These are phyloP conservation scores for Diplodus puntazzo DNA, from an alignment of 2,797 vertebrate genomes.

Conservation along the genomic window DNA sequence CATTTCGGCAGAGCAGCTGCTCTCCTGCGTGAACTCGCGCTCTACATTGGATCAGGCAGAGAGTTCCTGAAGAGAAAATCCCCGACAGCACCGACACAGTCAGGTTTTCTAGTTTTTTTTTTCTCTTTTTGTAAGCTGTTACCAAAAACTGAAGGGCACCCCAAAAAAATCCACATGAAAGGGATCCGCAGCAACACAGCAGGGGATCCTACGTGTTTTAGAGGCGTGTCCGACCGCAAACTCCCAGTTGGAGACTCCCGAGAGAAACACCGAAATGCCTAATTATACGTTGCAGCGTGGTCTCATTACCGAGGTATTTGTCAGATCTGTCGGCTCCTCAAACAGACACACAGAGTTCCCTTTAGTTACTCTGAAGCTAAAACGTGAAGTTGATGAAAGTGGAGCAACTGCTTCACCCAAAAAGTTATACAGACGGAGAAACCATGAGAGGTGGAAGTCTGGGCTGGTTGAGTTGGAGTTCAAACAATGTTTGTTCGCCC, in stretches of 20 bases:
- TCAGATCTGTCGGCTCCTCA: no score
- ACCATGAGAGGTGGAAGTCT: no score
- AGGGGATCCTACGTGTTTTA: conserved; percentile 6
- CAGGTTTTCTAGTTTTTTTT: background rate
- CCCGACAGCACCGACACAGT: conserved; percentile 27
- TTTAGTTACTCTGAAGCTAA: no score
- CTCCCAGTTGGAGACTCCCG: background rate
- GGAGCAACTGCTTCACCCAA: no score
- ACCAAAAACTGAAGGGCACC: conserved; percentile 35
- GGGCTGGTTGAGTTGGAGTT: no score
- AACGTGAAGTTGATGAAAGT: no score
- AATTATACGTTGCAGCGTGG: background rate
- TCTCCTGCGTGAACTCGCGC: conserved; percentile 18
- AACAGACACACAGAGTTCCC: no score
- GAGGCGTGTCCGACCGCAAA: background rate
- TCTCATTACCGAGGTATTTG: no score
- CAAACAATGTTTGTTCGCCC: no score
- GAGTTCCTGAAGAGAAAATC: conserved; percentile 39
- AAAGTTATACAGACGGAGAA: no score
- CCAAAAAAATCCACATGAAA: conserved; percentile 33
- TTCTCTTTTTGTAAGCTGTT: conserved; percentile 29
- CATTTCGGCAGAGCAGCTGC: conserved; percentile 9
- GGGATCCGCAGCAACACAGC: conserved; percentile 29
- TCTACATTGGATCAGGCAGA: conserved; percentile 21
- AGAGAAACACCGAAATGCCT: background rate